Evolutionary conservation across 2,113 vertebrate species (phyloP), one percentile per base, ranked within the genome.

Genomic region (Amia ocellicauda): DNA sequence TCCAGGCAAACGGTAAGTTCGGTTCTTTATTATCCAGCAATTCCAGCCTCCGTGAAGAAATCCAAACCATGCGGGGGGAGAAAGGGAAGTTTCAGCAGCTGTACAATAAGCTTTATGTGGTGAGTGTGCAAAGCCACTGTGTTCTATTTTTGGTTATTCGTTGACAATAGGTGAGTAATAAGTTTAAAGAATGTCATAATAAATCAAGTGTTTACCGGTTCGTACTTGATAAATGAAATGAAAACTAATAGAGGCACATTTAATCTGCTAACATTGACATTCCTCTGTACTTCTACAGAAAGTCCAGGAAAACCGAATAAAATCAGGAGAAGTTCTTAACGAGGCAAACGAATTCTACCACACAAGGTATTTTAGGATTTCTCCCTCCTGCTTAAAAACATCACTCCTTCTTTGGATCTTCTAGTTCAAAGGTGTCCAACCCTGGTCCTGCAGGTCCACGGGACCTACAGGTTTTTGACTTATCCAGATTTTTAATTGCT

Each of bases 311-410:
- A 54, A 19, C 8, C 27, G 59, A 3, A 24, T n/a, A 26, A 20
- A 59, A 20, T 67, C 54, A 54, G 31, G 8, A 3, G 16, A 11
- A 23, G 31, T 62, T 20, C 19, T 62, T 51, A 19, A 66, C 5
- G 50, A 69, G 29, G 65, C 53, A 55, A 66, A 57, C 23, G 59
- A 68, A 56, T 26, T 16, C 22, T 26, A 62, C 55, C 59, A 62
- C 28, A 29, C 61, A 62, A 64, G 58, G 64, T 63, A 63, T 56
- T 28, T 20, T 36, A 14, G 31, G 7, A 4, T 26, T 23, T 7
- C 23, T 58, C 11, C 13, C 51, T 14, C n/a, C n/a, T n/a, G n/a
- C n/a, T n/a, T n/a, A n/a, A n/a, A n/a, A n/a, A 20, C 11, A 54
- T 5, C 14, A 24, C 23, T 11, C 24, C 22, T 13, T 54, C 3